These are phyloP conservation scores for Phyllotreta striolata DNA, from an alignment of 2,888 invertebrate genomes.

Conservation along the genomic window DNA sequence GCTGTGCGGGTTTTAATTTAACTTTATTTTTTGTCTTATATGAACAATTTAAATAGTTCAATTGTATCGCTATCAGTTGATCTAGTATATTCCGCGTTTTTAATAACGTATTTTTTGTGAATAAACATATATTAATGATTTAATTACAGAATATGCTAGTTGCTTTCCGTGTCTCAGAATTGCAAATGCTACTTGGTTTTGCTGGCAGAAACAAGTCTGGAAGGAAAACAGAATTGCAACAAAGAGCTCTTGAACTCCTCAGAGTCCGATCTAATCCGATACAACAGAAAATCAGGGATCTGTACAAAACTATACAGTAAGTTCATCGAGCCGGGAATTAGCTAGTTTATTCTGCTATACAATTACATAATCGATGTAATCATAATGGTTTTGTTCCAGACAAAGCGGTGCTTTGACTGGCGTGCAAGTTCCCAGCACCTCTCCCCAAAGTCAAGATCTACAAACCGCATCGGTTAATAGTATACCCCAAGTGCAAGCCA, in stretches of 20 bases:
- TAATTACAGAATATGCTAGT: conserved; percentile 63
- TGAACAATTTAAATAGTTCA: no score
- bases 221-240: conserved; percentile 80
- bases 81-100: no score
- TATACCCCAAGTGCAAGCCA: conserved; percentile 58
- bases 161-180: conserved; percentile 83
- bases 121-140: no score
- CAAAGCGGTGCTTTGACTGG: conserved; percentile 56
- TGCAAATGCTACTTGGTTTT: conserved; percentile 82
- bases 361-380: no score
- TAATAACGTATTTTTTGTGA: no score
- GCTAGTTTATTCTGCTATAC: no score
- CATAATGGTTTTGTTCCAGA: conserved; percentile 46
- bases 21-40: no score
- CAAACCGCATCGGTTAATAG: conserved; percentile 41
- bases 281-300: conserved; percentile 71
- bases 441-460: conserved; percentile 51
- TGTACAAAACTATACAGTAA: conserved; percentile 73
- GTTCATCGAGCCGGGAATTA: no score
- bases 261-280: conserved; percentile 71
- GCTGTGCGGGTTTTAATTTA: no score
- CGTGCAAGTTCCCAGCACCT: conserved; percentile 50
- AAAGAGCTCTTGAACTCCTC: conserved; percentile 75
- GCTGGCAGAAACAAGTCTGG: conserved; percentile 82
- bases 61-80: no score